A percentile compares a stretch with the other conserved stretches of the same genome.
Conservation (phyloP, 2,113 vertebrate genomes). For the Carettochelys insculpta region DNA sequence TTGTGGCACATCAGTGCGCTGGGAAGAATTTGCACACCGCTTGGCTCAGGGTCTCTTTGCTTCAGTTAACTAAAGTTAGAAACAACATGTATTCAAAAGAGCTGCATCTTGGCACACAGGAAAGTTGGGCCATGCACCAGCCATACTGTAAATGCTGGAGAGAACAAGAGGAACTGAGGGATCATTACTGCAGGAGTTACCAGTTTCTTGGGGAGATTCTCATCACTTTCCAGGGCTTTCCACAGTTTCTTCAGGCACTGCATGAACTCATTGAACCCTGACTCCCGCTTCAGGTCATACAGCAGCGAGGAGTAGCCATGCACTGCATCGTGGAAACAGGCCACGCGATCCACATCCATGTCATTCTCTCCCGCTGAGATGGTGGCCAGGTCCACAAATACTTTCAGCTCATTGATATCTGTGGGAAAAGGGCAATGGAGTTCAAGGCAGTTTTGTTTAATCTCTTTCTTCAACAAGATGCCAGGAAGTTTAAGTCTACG, state of each 20-base stretch:
- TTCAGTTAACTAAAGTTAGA: not conserved
- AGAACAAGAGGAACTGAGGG: fast-evolving
- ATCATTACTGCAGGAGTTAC: slow-evolving; percentile 69
- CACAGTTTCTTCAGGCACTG: slow-evolving; percentile 84
- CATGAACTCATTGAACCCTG: slow-evolving; percentile 81
- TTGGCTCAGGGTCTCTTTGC: not conserved
- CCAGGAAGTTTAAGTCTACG: not conserved
- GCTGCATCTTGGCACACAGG: not conserved
- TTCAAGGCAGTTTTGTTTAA: not conserved
- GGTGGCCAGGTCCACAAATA: slow-evolving; percentile 96
- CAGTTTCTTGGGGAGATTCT: slow-evolving; percentile 86
- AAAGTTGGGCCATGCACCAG: not conserved
- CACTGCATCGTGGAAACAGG: slow-evolving; percentile 92
- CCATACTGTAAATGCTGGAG: not conserved
- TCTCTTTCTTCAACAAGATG: not conserved
- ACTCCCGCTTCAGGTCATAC: slow-evolving; percentile 80
- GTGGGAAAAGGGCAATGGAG: not conserved
- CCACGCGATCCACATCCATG: slow-evolving; percentile 93
- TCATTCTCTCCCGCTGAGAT: slow-evolving; percentile 98
- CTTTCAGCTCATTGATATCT: slow-evolving; percentile 94
- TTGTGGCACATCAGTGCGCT: not conserved
- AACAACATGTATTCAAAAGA: not conserved
- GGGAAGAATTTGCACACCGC: not conserved
- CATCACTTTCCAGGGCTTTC: slow-evolving; percentile 90
- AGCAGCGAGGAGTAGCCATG: slow-evolving; percentile 90